Conservation (phyloP, 1,140 invertebrate genomes). For the Neodiprion fabricii region DNA sequence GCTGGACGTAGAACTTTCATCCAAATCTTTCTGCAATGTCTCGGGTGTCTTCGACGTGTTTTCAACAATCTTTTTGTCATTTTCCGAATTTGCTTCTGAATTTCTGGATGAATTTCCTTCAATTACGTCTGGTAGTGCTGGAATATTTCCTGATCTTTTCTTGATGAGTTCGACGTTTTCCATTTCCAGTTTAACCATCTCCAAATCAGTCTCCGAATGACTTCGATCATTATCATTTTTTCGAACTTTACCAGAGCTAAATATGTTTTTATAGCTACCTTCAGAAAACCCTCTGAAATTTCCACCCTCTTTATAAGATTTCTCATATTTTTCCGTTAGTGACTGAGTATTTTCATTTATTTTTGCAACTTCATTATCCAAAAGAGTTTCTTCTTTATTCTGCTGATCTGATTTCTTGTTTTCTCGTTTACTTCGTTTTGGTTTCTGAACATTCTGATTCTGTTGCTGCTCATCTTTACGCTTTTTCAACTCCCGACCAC, state of each 20-base stretch:
- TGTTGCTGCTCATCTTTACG: slow-evolving; percentile 41
- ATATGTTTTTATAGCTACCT: slow-evolving; percentile 10
- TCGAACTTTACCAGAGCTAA: neutral
- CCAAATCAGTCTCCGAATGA: slow-evolving; percentile 57
- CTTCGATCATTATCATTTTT: slow-evolving; percentile 39
- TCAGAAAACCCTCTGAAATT: slow-evolving; percentile 44
- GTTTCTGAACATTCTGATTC: slow-evolving; percentile 33
- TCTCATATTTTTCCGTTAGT: slow-evolving; percentile 33
- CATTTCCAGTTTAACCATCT: slow-evolving; percentile 11
- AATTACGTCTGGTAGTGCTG: neutral
- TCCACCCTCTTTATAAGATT: slow-evolving; percentile 25
- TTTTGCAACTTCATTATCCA: slow-evolving; percentile 57
- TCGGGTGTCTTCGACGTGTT: slow-evolving; percentile 48
- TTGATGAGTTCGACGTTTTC: neutral
- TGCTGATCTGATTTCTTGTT: slow-evolving; percentile 49
- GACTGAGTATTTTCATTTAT: slow-evolving; percentile 55
- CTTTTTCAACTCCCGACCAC: slow-evolving; percentile 49
- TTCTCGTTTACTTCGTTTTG: slow-evolving; percentile 47
- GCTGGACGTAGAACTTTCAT: slow-evolving; percentile 54
- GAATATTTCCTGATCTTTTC: neutral
- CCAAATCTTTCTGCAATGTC: slow-evolving; percentile 63
- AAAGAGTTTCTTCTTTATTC: slow-evolving; percentile 56
- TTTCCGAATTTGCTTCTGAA: neutral
- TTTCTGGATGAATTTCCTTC: neutral
- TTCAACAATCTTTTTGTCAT: neutral